Base-by-base conservation (phyloP, 2,797 vertebrate species). In the Kryptolebias ocellatus region DNA sequence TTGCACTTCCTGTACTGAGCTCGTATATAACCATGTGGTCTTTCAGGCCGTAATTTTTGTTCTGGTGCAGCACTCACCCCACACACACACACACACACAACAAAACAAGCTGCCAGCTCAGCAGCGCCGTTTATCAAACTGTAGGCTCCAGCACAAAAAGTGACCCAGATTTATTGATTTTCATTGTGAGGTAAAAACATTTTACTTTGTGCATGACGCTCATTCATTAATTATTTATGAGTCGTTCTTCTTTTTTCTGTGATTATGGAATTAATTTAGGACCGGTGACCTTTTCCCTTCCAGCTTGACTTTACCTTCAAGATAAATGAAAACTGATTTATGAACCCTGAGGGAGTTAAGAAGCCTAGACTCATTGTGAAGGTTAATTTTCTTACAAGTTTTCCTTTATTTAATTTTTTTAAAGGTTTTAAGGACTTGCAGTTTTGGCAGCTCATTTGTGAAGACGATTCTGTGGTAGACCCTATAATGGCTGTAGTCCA, bases 41-140 rank as follows among this genome's bases (percentile, higher is more conserved):
- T 71, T 64, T 0, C n/a, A 15, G 75, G 69, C 28, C 67, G 47
- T 37, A 47, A 11, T 65, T 61, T 67, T 2, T 37, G 7, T 37
- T 37, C 9, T 10, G 2, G 34, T 37, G 63, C 64, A 31, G 53
- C 52, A 16, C 12, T 12, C 44, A 46, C 15, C 44, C 16, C 44
- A 46, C 44, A 46, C 44, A 46, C 44, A 46, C 44, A 46, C 44
- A 46, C 44, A 46, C 44, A 46, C 44, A 46, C 44, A 46, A 59
- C 64, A 78, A 78, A 75, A 60, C 62, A 74, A 71, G 60, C 62
- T 63, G 70, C 84, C 60, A 70, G 70, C 71, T 83, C 78, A 82
- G 76, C 82, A 81, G 64, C 60, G 28, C 61, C n/a, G 11, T 66
- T 79, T 62, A 74, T 80, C 52, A 78, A 70, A 74, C 47, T 52